Evolutionary conservation across 2,888 invertebrate species (phyloP), one percentile per base, ranked within the genome.

Genomic region (Drosophila ustulata): DNA sequence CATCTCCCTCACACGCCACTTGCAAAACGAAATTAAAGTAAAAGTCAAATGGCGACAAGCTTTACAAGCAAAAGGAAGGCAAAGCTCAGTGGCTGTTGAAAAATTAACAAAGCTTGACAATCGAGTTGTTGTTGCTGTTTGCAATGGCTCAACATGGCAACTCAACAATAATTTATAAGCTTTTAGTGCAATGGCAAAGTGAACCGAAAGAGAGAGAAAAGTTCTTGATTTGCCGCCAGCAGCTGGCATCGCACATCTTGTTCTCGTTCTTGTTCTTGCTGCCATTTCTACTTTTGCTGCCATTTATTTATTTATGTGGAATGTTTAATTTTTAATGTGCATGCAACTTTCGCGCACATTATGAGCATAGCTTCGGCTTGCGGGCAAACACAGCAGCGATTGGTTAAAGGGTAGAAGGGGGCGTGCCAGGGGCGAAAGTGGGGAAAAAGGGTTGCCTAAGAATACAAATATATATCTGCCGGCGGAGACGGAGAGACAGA

Each of bases 81-180:
- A 37, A 61, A 51, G 47, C 55, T 45, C 47, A 55, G 32, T 52
- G 28, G 23, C 34, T 46, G 18, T 68, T 87, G 71, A 84, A 84
- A 82, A 82, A 80, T 88, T 85, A 88, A 88, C 82, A 72, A 69
- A 70, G 74, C 85, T 50, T 55, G 66, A 81, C 69, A 67, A 65
- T 65, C 51, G 59, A 70, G 52, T 46, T 69, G 34, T 37, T 67
- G 13, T 61, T 59, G n/a, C 41, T 70, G 70, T 28, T 61, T 67
- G 85, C 77, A 59, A 25, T 71, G 78, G 63, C 73, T 70, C 73
- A 66, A 82, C 71, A 77, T 64, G 63, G 66, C 59, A 62, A 50
- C 68, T 82, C 75, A 59, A 79, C 70, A 83, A 88, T 84, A 78
- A 84, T 88, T 84, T 88, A 88, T 84, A 76, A 84, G 87, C 84